Base-by-base conservation (phyloP, 2,113 vertebrate genomes). In the Dasyprocta punctata region DNA sequence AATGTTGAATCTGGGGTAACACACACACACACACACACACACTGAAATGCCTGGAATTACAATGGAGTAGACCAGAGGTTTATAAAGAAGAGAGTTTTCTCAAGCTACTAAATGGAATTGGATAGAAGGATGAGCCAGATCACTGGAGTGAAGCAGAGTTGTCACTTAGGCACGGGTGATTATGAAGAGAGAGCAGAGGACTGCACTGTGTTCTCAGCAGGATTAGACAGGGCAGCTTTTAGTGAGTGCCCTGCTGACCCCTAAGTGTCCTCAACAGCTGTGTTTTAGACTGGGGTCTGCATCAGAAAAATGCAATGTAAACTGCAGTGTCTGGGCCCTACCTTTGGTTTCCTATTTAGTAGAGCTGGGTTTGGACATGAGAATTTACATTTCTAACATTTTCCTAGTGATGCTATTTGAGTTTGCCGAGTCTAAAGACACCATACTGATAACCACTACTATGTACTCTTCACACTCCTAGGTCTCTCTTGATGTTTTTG, bases 361-460 rank as follows among this genome's bases (percentile, higher is more conserved):
- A 58, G 12, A 14, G n/a, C 30, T 84, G 49, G 24, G 47, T 13
- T 56, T 13, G 58, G 7, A 14, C 12, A 24, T 86, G 20, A 67
- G 38, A 36, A 86, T 75, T 6, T 5, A 4, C 22, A 49, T 75
- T 49, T 81, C 36, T 65, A 24, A 33, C 24, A 17, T 58, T 49
- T 60, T 88, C 67, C 24, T 58, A 4, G 8, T 73, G 33, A 71
- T 38, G 16, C 16, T 47, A 2, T 5, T n/a, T 4, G 44, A 30
- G 9, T 36, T n/a, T 80, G 38, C 26, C 20, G 12, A 1, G 41
- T 38, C 33, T 36, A 13, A 81, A 67, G 60, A 67, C 30, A n/a
- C 0, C 13, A 0, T 2, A 5, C 33, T 41, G 16, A 65, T 16
- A 75, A 44, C 1, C 5, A 47, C 9, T 4, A 2, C 13, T 13